Evolutionary conservation across 2,888 invertebrate species (phyloP).

Genomic region (Bombylius discolor): DNA sequence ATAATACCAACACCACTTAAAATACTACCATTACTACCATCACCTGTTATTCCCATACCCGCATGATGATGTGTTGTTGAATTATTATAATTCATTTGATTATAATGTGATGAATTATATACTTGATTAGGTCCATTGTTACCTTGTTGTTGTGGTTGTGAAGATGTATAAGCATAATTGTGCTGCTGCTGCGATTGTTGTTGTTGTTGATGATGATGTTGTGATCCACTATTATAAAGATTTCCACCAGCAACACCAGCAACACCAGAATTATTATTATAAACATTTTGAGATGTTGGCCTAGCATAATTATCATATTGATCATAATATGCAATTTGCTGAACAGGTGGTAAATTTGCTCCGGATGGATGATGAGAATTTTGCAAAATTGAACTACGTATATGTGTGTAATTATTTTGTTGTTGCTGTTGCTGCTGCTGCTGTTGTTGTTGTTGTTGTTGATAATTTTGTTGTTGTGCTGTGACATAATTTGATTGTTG

Average conservation of each 20-base stretch:
- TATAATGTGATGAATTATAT: conserved; percentile 20
- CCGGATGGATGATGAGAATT: conserved; percentile 33
- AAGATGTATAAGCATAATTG: background rate
- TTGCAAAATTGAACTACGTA: conserved; percentile 32
- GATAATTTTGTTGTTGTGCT: conserved; percentile 17
- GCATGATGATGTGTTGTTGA: conserved; percentile 11
- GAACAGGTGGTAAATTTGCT: conserved; percentile 6
- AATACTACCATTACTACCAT: conserved; percentile 13
- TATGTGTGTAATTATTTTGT: conserved; percentile 27
- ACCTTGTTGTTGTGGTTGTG: conserved; percentile 12
- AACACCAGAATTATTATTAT: conserved; percentile 8
- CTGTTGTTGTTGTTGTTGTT: conserved; percentile 27
- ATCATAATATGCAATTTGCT: conserved; percentile 20
- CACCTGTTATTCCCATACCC: conserved; percentile 11
- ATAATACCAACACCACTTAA: conserved; percentile 15
- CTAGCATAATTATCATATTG: conserved; percentile 27
- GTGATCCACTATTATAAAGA: conserved; percentile 25
- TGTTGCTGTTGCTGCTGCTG: conserved; percentile 24
- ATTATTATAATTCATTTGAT: conserved; percentile 15
- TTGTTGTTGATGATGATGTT: conserved; percentile 19
- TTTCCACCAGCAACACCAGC: conserved; percentile 40
- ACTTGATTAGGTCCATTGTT: background rate
- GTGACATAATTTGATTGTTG: conserved; percentile 4
- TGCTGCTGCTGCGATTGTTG: conserved; percentile 12
- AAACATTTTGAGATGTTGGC: conserved; percentile 14